Percentiles rank a stretch among this genome's conserved stretches.
Evolutionary conservation across 1,140 invertebrate species (phyloP).

Genomic region (Triops longicaudatus): DNA sequence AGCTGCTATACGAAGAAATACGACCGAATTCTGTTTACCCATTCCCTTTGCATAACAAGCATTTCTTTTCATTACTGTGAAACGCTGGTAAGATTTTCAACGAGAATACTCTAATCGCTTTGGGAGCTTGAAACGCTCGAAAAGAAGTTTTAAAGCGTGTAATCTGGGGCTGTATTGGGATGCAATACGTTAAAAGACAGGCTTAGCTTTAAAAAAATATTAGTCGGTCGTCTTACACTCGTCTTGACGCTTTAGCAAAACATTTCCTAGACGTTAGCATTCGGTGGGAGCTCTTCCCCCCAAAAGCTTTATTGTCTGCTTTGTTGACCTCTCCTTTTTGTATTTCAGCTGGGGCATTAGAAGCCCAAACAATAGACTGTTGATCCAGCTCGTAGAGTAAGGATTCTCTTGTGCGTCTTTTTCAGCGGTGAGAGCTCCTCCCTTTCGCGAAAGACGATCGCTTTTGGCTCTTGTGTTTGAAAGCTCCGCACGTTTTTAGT

Average conservation of each 20-base stretch:
- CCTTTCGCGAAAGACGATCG: neutral
- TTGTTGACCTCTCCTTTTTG: neutral
- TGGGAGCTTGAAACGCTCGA: neutral
- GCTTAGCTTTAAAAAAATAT: neutral
- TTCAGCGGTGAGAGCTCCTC: neutral
- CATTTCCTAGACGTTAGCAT: neutral
- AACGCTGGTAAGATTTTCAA: no score
- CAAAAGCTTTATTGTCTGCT: neutral
- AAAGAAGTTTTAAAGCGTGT: neutral
- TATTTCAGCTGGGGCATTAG: neutral
- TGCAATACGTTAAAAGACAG: neutral
- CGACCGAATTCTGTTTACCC: no score
- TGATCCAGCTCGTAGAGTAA: neutral
- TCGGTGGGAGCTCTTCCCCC: neutral
- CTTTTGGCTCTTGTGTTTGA: neutral
- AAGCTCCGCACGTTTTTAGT: no score
- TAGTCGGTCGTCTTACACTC: neutral
- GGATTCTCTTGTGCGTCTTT: slow-evolving; percentile 14
- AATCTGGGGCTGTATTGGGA: neutral
- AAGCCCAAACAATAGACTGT: neutral
- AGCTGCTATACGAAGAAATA: no score
- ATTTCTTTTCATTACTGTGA: no score
- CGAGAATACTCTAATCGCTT: neutral
- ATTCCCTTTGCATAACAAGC: no score
- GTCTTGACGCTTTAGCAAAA: neutral